Evolutionary conservation across 2,888 invertebrate genomes (phyloP).

Genomic region (Dioctria linearis): DNA sequence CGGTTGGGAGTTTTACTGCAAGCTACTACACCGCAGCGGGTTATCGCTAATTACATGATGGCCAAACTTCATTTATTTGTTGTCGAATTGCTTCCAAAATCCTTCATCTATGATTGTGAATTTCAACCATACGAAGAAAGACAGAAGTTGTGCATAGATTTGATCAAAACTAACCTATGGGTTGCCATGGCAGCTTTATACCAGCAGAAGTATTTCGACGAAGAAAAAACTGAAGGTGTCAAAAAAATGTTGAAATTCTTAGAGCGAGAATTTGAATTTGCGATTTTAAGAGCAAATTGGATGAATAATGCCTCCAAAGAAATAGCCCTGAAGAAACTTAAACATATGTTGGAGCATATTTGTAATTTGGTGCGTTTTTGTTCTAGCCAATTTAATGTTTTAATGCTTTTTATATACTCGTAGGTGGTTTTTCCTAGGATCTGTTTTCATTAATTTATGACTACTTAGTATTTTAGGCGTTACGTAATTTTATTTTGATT

Average conservation of each 20-base stretch:
- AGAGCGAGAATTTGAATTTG: neutral
- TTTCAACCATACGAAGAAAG: conserved; percentile 12
- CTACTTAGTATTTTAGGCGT: too few species aligned
- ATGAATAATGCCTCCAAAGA: conserved; percentile 19
- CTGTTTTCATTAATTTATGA: too few species aligned
- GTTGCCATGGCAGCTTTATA: conserved; percentile 11
- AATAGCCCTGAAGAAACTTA: conserved; percentile 15
- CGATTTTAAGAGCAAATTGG: conserved; percentile 12
- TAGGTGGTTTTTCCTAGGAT: too few species aligned
- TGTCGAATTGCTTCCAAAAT: conserved; percentile 16
- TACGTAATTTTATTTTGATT: too few species aligned
- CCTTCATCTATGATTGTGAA: neutral
- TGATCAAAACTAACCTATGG: conserved; percentile 40
- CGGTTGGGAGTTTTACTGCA: too few species aligned
- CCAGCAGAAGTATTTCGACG: conserved; percentile 23
- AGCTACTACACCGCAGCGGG: neutral
- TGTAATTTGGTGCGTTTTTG: too few species aligned
- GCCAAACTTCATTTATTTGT: conserved; percentile 33
- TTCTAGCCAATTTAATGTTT: too few species aligned
- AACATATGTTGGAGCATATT: conserved; percentile 25
- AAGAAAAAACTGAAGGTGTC: neutral
- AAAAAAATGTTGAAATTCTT: conserved; percentile 9
- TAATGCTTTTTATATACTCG: too few species aligned
- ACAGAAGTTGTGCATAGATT: conserved; percentile 35
- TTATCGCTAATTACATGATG: conserved; percentile 45